Conservation (phyloP, 2,797 vertebrate species). For the Macropus fuliginosus region DNA sequence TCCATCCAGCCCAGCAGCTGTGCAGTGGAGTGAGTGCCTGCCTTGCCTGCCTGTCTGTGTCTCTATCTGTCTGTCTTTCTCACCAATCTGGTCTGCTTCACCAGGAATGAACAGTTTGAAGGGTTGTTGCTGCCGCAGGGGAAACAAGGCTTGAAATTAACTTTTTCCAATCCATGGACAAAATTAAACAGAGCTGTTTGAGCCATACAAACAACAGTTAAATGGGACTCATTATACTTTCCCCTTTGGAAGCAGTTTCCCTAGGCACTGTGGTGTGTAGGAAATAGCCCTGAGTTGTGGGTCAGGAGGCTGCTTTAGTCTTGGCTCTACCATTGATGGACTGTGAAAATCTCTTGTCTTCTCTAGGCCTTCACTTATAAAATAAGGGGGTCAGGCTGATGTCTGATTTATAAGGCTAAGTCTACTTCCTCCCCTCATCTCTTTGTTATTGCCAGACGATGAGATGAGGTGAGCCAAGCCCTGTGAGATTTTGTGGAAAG, state of each 20-base stretch:
- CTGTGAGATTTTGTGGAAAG: background rate
- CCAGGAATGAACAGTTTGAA: slow-evolving; percentile 85
- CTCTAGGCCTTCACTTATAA: background rate
- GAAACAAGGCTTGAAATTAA: slow-evolving; percentile 88
- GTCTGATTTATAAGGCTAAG: background rate
- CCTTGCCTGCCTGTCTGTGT: slow-evolving; percentile 59
- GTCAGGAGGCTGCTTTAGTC: background rate
- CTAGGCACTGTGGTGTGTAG: background rate
- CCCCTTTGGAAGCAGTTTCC: slow-evolving; percentile 56
- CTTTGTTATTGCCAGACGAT: background rate
- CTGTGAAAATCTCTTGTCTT: background rate
- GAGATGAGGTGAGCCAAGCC: background rate
- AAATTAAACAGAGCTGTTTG: slow-evolving; percentile 84
- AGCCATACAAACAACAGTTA: slow-evolving; percentile 83
- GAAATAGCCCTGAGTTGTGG: background rate
- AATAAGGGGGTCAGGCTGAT: background rate
- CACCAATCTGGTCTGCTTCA: slow-evolving; percentile 83
- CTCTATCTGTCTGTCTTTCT: slow-evolving; percentile 77
- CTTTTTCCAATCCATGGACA: slow-evolving; percentile 86
- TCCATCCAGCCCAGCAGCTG: slow-evolving; percentile 83
- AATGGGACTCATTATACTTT: slow-evolving; percentile 82
- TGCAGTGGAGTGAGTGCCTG: slow-evolving; percentile 86
- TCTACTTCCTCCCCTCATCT: background rate
- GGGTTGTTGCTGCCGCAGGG: slow-evolving; percentile 86
- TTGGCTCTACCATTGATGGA: background rate